These are phyloP conservation scores for Lottia scabra DNA, from an alignment of 2,888 invertebrate species.

Conservation along the genomic window DNA sequence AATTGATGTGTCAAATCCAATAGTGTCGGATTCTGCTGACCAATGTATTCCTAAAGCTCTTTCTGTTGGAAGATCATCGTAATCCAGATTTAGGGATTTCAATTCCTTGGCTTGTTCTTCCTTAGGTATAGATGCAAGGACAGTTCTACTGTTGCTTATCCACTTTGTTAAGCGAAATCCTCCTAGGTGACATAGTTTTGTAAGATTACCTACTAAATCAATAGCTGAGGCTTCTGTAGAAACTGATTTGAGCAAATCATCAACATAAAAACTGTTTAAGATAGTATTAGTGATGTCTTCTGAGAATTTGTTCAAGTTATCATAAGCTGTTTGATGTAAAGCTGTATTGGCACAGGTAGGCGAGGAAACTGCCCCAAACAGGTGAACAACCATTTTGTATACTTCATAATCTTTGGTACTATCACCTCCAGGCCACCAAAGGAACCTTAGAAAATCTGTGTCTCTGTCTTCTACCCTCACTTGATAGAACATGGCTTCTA, in stretches of 20 bases:
- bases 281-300: not conserved
- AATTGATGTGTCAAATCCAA: not conserved
- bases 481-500: slow-evolving; percentile 11
- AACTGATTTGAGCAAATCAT: slow-evolving; percentile 16
- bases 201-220: not conserved
- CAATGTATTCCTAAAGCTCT: slow-evolving; percentile 17
- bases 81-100: not conserved
- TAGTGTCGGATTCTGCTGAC: not conserved
- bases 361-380: slow-evolving; percentile 15
- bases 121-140: slow-evolving; percentile 10
- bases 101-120: slow-evolving; percentile 11
- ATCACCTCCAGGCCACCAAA: not conserved
- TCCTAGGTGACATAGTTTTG: slow-evolving; percentile 1
- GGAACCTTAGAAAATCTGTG: not conserved
- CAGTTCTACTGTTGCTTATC: slow-evolving; percentile 1
- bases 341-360: slow-evolving; percentile 17
- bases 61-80: not conserved
- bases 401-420: not conserved
- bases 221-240: slow-evolving; percentile 5
- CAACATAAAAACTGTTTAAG: slow-evolving; percentile 15
- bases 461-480: not conserved
- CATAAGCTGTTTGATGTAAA: not conserved
- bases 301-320: not conserved
- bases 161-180: slow-evolving; percentile 18
- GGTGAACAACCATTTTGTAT: not conserved